These are phyloP conservation scores for Morone saxatilis DNA, from an alignment of 2,113 vertebrate genomes.

Conservation along the genomic window DNA sequence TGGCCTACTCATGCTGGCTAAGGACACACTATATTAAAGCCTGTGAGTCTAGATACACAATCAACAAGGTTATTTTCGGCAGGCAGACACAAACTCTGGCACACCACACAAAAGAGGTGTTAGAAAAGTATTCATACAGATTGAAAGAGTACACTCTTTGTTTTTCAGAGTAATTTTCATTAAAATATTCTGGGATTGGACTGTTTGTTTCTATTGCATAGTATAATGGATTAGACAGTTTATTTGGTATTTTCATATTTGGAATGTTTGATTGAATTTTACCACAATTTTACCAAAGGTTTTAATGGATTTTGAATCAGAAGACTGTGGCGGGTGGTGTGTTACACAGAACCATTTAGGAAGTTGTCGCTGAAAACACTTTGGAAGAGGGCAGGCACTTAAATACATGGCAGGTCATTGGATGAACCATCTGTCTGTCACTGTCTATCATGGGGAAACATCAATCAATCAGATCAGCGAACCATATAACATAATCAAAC, in stretches of 20 bases:
- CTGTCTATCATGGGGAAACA: too few species aligned
- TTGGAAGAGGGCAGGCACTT: too few species aligned
- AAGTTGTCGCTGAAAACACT: too few species aligned
- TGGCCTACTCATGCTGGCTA: slow-evolving; percentile 34
- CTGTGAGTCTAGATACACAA: slow-evolving; percentile 18
- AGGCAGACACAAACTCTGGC: slow-evolving; percentile 18
- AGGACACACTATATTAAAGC: slow-evolving; percentile 43
- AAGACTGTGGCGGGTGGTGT: too few species aligned
- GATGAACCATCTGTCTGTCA: too few species aligned
- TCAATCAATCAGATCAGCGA: too few species aligned
- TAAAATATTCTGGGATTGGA: slow-evolving; percentile 5
- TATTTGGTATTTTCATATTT: neutral
- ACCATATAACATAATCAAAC: too few species aligned
- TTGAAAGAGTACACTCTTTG: slow-evolving; percentile 18
- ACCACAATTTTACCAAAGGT: neutral
- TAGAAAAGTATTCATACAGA: slow-evolving; percentile 24
- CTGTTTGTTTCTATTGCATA: neutral
- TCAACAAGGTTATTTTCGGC: slow-evolving; percentile 41
- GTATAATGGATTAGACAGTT: neutral
- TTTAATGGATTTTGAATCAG: too few species aligned
- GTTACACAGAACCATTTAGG: too few species aligned
- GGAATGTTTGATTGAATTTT: neutral
- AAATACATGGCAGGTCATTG: too few species aligned
- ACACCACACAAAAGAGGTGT: slow-evolving; percentile 27
- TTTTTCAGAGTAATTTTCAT: slow-evolving; percentile 10